phyloP scores from a whole-genome alignment of 2,888 invertebrate species.

The Drosophila seclusa region DNA sequence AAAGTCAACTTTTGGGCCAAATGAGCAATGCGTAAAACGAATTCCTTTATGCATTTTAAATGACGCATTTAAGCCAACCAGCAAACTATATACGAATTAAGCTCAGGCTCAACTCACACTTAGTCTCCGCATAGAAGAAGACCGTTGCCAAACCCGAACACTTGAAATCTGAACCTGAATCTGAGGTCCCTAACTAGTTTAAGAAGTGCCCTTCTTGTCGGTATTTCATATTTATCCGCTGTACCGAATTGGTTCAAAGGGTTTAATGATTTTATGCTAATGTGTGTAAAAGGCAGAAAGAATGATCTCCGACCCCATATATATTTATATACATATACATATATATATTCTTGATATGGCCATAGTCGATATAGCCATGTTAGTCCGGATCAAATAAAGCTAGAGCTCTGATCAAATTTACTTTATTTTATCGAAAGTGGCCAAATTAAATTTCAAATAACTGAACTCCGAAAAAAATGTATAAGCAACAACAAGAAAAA shows the following conservation, averaged over 20 bases:
- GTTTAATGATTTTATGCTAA: neutral
- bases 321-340: neutral
- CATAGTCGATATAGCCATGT: neutral
- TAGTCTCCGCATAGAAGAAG: neutral
- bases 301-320: neutral
- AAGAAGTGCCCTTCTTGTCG: neutral
- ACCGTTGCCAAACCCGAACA: neutral
- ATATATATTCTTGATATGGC: neutral
- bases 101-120: slow-evolving; percentile 1
- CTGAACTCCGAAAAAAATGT: neutral
- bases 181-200: neutral
- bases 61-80: neutral
- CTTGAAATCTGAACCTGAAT: no score
- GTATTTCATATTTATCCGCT: neutral
- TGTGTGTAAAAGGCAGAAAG: neutral
- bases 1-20: slow-evolving; percentile 32
- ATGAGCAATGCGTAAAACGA: slow-evolving; percentile 29
- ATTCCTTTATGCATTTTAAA: slow-evolving; percentile 11
- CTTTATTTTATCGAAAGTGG: neutral
- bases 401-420: neutral
- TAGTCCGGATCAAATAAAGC: neutral
- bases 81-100: slow-evolving; percentile 1
- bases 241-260: no score
- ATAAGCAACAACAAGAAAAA: neutral
- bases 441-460: neutral